Evolutionary conservation across 2,797 vertebrate genomes (phyloP).

Genomic region (Sparidentex hasta): DNA sequence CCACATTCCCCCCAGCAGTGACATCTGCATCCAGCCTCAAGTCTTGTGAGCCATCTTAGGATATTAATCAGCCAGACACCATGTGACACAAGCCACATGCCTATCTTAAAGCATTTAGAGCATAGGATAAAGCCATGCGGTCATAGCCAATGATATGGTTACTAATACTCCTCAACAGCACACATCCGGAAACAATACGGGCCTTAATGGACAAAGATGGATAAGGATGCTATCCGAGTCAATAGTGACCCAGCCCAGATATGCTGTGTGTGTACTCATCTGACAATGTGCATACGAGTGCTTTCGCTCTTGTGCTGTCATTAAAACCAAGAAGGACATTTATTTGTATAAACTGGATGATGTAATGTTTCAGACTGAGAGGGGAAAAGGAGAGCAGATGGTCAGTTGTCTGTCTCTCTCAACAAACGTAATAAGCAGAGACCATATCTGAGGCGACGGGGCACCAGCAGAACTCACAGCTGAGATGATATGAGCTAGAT

Average conservation of each 20-base stretch:
- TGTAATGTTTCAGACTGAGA: constrained; percentile 34
- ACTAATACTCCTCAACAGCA: constrained; percentile 59
- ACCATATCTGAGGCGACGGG: constrained; percentile 12
- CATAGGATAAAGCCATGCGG: constrained; percentile 52
- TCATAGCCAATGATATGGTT: constrained; percentile 70
- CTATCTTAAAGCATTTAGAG: constrained; percentile 73
- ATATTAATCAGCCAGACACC: constrained; percentile 59
- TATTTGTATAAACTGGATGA: constrained; percentile 53
- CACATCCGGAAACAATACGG: constrained; percentile 67
- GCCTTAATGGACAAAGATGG: constrained; percentile 76
- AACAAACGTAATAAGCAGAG: constrained; percentile 40
- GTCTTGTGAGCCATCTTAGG: constrained; percentile 58
- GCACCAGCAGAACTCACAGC: constrained; percentile 33
- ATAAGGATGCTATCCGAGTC: constrained; percentile 61
- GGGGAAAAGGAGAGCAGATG: constrained; percentile 38
- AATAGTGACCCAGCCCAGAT: constrained; percentile 61
- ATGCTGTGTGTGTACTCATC: constrained; percentile 20
- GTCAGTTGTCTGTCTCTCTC: constrained; percentile 48
- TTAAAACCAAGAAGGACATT: constrained; percentile 37
- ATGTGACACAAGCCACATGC: constrained; percentile 73
- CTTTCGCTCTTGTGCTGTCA: constrained; percentile 28
- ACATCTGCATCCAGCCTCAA: constrained; percentile 50
- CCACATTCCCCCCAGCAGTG: constrained; percentile 3
- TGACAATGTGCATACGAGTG: constrained; percentile 6
- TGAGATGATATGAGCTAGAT: constrained; percentile 23